Percentiles rank a stretch among this genome's conserved stretches.
Conservation (phyloP, 2,797 vertebrate species). For the Syngnathus rostellatus region DNA sequence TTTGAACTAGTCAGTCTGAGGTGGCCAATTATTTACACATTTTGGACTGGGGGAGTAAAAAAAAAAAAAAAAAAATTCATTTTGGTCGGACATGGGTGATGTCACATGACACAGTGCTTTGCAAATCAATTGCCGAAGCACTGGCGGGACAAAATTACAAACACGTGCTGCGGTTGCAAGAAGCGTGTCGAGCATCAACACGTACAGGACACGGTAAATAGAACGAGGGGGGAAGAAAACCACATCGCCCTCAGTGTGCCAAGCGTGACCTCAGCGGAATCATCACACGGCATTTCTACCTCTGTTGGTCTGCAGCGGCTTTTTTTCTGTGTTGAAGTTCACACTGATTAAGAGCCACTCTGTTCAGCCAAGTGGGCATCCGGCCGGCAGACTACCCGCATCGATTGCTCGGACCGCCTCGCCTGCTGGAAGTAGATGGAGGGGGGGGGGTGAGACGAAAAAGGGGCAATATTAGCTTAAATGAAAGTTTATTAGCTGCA, state of each 20-base stretch:
- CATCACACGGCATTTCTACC: constrained; percentile 32
- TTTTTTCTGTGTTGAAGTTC: constrained; percentile 31
- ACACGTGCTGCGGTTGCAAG: constrained; percentile 14
- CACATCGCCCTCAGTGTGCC: constrained; percentile 22
- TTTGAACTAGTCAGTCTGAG: constrained; percentile 3
- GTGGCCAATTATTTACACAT: constrained; percentile 11
- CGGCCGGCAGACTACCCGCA: constrained; percentile 44
- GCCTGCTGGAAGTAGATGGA: constrained; percentile 22
- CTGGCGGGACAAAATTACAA: background rate
- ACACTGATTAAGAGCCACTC: constrained; percentile 50
- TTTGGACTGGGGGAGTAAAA: background rate
- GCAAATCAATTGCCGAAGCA: background rate
- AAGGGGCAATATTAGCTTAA: constrained; percentile 59
- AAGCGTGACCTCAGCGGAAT: constrained; percentile 26
- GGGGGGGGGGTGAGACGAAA: constrained; percentile 5
- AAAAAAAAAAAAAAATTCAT: background rate
- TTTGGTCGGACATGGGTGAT: background rate
- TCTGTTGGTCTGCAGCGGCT: constrained; percentile 34
- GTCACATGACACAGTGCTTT: background rate
- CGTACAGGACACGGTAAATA: constrained; percentile 23
- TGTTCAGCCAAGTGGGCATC: constrained; percentile 47
- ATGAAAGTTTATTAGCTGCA: constrained; percentile 72
- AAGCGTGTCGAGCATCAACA: constrained; percentile 37
- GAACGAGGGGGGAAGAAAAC: constrained; percentile 17
- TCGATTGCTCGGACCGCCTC: constrained; percentile 36